A percentile compares a stretch with the other conserved stretches of the same genome.
Evolutionary conservation across 2,797 vertebrate species (phyloP).

Genomic region (Carapus acus): DNA sequence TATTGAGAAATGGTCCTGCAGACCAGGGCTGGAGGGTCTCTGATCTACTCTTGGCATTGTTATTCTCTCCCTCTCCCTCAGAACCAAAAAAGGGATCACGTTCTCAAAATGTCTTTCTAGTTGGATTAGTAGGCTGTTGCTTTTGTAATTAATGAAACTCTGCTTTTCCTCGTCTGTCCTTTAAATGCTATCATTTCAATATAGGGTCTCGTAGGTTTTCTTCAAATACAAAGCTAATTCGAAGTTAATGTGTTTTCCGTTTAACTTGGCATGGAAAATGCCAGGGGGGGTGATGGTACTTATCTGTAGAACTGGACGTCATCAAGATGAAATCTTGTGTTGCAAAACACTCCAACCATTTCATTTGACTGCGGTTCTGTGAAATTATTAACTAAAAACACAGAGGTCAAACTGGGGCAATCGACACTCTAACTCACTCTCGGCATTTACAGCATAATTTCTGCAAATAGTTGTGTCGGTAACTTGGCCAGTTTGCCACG

Average conservation of each 20-base stretch:
- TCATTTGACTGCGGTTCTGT: constrained; percentile 20
- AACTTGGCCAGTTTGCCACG: no score
- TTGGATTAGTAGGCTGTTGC: constrained; percentile 85
- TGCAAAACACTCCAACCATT: constrained; percentile 11
- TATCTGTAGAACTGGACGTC: constrained; percentile 49
- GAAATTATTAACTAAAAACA: constrained; percentile 19
- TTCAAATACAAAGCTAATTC: constrained; percentile 52
- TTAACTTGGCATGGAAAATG: constrained; percentile 30
- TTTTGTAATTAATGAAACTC: constrained; percentile 97
- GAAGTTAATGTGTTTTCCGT: constrained; percentile 52
- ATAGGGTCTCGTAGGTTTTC: constrained; percentile 70
- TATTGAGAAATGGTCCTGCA: constrained; percentile 82
- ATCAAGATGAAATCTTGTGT: constrained; percentile 51
- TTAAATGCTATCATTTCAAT: constrained; percentile 82
- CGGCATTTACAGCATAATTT: no score
- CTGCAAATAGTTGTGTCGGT: no score
- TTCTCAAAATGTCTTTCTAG: constrained; percentile 85
- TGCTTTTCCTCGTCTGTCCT: constrained; percentile 76
- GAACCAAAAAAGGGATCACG: constrained; percentile 72
- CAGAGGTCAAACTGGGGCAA: neutral
- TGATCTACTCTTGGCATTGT: constrained; percentile 94
- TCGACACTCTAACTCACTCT: constrained; percentile 7
- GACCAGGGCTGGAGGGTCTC: constrained; percentile 87
- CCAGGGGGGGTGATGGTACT: constrained; percentile 39
- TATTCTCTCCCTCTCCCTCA: constrained; percentile 72